Evolutionary conservation across 2,888 invertebrate genomes (phyloP).

Genomic region (Cyclophora albipunctata): DNA sequence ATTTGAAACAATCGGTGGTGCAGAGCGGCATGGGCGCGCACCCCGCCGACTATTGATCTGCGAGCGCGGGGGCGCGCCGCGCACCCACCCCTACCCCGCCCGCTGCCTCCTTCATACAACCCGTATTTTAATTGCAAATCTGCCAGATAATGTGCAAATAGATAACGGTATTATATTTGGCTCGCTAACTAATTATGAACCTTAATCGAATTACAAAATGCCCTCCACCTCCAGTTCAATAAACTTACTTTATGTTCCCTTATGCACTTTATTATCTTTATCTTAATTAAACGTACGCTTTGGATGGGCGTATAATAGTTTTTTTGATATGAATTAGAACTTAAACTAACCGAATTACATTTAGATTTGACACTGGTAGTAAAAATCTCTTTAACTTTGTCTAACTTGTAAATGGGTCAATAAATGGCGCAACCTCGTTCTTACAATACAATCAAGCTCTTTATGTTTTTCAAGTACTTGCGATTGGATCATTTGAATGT

Average conservation of each 20-base stretch:
- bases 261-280: too few relatives aligned
- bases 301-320: too few relatives aligned
- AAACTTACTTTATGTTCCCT: constrained; percentile 5
- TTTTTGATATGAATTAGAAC: too few relatives aligned
- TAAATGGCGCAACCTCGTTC: constrained; percentile 20
- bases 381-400: constrained; percentile 2
- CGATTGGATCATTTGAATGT: too few relatives aligned
- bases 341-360: too few relatives aligned
- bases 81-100: constrained; percentile 26
- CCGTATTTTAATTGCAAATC: constrained; percentile 76
- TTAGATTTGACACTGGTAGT: too few relatives aligned
- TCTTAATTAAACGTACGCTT: constrained; percentile 13
- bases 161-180: constrained; percentile 70
- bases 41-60: constrained; percentile 73
- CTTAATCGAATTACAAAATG: constrained; percentile 48
- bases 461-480: too few relatives aligned
- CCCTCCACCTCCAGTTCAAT: constrained; percentile 16
- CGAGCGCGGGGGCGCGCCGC: constrained; percentile 35
- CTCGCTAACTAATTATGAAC: constrained; percentile 67
- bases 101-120: constrained; percentile 45
- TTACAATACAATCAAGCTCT: too few relatives aligned
- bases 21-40: constrained; percentile 63
- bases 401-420: constrained; percentile 43
- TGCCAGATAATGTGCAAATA: constrained; percentile 75
- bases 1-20: constrained; percentile 73